Evolutionary conservation across 23 tunicate species (phyloP).

Genomic region (Oikopleura dioica): DNA sequence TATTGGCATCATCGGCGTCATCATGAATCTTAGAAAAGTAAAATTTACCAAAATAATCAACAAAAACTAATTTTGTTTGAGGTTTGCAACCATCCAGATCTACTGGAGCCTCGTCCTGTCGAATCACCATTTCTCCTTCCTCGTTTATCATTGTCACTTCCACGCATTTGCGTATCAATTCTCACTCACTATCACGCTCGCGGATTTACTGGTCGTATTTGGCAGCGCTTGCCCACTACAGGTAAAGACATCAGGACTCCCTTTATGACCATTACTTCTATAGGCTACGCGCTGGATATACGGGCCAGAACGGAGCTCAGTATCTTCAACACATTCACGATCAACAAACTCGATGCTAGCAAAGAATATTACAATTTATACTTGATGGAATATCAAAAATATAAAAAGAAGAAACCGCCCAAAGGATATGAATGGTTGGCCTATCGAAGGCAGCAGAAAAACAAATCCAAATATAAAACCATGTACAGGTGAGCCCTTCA

Average conservation of each 20-base stretch:
- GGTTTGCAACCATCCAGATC: slow-evolving; percentile 92
- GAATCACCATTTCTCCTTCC: slow-evolving; percentile 31
- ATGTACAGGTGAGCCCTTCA: not conserved
- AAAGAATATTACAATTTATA: not conserved
- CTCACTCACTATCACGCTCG: not conserved
- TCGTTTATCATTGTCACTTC: not conserved
- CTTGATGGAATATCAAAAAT: not conserved
- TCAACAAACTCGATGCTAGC: not conserved
- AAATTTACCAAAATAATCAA: too few species aligned
- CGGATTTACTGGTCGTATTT: not conserved
- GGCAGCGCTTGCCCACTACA: not conserved
- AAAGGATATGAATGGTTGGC: not conserved
- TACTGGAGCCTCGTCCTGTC: slow-evolving; percentile 80
- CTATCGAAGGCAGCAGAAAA: not conserved
- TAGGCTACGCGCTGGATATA: not conserved
- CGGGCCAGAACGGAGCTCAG: not conserved
- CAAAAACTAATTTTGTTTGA: too few species aligned
- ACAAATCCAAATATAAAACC: not conserved
- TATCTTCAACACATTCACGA: not conserved
- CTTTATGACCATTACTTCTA: too few species aligned
- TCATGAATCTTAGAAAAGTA: slow-evolving; percentile 92
- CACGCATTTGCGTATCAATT: not conserved
- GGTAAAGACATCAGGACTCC: too few species aligned
- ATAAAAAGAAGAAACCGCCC: not conserved
- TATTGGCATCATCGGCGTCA: slow-evolving; percentile 64